These are phyloP conservation scores for Micoletzkya japonica DNA, from an alignment of 2,888 invertebrate genomes.

Conservation along the genomic window DNA sequence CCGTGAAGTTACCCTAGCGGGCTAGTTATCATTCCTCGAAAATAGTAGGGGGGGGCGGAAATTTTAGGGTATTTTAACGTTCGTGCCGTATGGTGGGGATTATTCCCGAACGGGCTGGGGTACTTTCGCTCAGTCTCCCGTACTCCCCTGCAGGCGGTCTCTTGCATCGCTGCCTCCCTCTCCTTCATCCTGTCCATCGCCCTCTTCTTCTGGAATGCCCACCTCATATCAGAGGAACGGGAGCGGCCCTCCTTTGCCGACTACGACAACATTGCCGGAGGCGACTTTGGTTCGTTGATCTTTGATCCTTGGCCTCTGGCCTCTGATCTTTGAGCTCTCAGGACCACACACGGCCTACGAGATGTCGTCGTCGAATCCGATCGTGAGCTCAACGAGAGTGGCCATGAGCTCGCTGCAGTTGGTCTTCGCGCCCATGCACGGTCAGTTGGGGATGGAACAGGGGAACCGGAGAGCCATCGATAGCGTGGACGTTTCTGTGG, in stretches of 20 bases:
- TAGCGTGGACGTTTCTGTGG: too few relatives aligned
- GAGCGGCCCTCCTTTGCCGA: conserved; percentile 20
- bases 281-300: not conserved
- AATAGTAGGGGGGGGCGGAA: too few relatives aligned
- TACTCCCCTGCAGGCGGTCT: conserved; percentile 49
- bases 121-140: not conserved
- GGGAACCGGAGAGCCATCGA: too few relatives aligned
- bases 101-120: not conserved
- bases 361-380: conserved; percentile 47
- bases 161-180: conserved; percentile 44
- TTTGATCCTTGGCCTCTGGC: not conserved
- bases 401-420: conserved; percentile 62
- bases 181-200: conserved; percentile 53
- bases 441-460: conserved; percentile 40
- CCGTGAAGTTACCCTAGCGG: too few relatives aligned
- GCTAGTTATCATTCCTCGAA: too few relatives aligned
- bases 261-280: conserved; percentile 8
- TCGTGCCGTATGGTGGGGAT: not conserved
- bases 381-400: conserved; percentile 60
- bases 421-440: conserved; percentile 59
- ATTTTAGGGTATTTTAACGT: not conserved
- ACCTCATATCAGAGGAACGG: conserved; percentile 52
- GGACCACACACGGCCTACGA: conserved; percentile 4
- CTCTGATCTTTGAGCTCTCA: not conserved
- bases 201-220: conserved; percentile 59